Percentiles rank a stretch among this genome's conserved stretches.
Evolutionary conservation across 2,888 invertebrate species (phyloP).

Genomic region (Amblyjoppa fuscipennis): DNA sequence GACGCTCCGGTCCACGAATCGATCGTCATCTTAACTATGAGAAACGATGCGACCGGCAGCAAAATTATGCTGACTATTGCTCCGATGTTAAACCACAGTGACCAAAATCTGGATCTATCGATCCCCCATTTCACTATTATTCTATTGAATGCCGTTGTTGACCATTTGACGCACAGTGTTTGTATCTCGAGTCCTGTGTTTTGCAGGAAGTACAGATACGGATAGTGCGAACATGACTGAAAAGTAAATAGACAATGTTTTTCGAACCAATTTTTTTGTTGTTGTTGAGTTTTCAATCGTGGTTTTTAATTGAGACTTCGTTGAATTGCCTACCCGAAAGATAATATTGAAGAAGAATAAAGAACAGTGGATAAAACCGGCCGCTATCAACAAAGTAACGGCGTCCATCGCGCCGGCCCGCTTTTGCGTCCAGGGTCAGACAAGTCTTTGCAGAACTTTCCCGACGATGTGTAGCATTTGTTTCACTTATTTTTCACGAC

Average conservation of each 20-base stretch:
- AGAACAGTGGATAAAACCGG: conserved; percentile 89
- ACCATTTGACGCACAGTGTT: conserved; percentile 91
- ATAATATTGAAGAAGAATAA: conserved; percentile 93
- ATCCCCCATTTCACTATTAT: conserved; percentile 91
- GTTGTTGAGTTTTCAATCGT: neutral
- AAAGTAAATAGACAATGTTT: conserved; percentile 82
- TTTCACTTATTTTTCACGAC: neutral
- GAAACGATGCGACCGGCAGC: conserved; percentile 88
- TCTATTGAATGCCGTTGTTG: conserved; percentile 92
- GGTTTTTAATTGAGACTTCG: conserved; percentile 1
- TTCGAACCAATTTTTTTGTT: neutral
- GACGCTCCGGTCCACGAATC: conserved; percentile 74
- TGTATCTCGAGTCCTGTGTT: conserved; percentile 92
- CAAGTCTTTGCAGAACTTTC: neutral
- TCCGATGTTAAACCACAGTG: conserved; percentile 91
- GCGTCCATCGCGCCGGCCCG: conserved; percentile 87
- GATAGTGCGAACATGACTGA: conserved; percentile 94
- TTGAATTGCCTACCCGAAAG: conserved; percentile 89
- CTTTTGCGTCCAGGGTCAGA: conserved; percentile 10
- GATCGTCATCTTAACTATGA: conserved; percentile 83
- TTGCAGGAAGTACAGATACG: conserved; percentile 91
- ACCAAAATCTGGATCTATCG: conserved; percentile 87
- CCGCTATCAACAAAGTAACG: conserved; percentile 87
- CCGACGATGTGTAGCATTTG: neutral
- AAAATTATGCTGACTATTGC: conserved; percentile 87